These are phyloP conservation scores for Anolis apletophallus DNA, from an alignment of 2,797 vertebrate species.

Conservation along the genomic window DNA sequence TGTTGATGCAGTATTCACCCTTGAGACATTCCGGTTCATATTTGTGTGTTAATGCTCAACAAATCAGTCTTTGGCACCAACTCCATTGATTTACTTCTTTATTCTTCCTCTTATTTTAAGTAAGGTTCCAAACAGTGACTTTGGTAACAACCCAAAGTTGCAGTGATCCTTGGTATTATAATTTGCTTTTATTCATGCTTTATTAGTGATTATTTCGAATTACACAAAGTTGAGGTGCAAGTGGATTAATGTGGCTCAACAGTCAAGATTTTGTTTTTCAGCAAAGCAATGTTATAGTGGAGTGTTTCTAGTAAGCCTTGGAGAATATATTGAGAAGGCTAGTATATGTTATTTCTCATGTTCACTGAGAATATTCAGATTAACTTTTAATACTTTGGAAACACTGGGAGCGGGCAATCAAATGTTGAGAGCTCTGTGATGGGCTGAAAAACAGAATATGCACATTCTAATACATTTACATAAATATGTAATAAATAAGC, in stretches of 20 bases:
- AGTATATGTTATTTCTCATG: conserved; percentile 15
- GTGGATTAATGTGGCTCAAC: conserved; percentile 54
- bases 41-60: conserved; percentile 8
- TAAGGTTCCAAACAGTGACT: conserved; percentile 53
- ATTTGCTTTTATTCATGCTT: conserved; percentile 60
- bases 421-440: background rate
- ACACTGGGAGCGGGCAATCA: too few species aligned
- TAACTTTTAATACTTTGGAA: conserved; percentile 20
- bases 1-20: conserved; percentile 36
- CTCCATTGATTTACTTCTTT: conserved; percentile 26
- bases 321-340: conserved; percentile 19
- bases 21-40: conserved; percentile 13
- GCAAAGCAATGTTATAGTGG: conserved; percentile 48
- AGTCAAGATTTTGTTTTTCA: conserved; percentile 51
- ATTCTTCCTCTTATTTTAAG: conserved; percentile 14
- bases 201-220: conserved; percentile 73
- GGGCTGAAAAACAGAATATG: too few species aligned
- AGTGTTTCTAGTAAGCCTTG: conserved; percentile 46
- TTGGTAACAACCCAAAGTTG: conserved; percentile 48
- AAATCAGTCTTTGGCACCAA: background rate
- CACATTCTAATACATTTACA: background rate
- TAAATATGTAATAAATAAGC: background rate
- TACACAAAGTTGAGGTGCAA: conserved; percentile 56
- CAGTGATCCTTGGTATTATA: conserved; percentile 52
- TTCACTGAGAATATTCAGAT: conserved; percentile 32